Percentiles rank a stretch among this genome's conserved stretches.
phyloP scores from a whole-genome alignment of 2,113 vertebrate species.

The Eurystomus gularis region DNA sequence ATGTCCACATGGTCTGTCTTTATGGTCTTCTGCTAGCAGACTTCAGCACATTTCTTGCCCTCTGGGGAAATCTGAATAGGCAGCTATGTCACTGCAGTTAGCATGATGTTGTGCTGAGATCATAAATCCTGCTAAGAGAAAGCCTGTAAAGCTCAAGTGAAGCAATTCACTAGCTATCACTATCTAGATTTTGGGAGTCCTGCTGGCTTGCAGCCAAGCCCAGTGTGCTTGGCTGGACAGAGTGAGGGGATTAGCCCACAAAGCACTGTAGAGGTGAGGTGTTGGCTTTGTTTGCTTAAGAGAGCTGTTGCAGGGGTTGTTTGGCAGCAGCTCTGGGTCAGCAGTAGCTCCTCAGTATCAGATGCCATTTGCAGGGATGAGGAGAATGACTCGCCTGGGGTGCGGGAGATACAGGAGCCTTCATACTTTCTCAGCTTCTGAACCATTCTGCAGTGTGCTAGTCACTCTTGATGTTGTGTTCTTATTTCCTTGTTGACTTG shows the following conservation, averaged over 20 bases:
- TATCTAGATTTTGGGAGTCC: neutral
- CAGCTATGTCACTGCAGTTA: neutral
- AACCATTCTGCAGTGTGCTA: neutral
- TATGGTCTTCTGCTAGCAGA: neutral
- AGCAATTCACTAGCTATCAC: neutral
- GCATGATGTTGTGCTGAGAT: neutral
- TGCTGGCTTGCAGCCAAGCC: neutral
- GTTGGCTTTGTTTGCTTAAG: neutral
- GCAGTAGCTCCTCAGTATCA: neutral
- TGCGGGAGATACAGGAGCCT: neutral
- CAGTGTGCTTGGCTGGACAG: neutral
- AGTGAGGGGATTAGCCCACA: neutral
- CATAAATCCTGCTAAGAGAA: neutral
- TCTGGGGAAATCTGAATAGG: neutral
- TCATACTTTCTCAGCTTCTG: neutral
- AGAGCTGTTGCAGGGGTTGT: neutral
- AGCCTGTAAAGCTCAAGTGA: neutral
- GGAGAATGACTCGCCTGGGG: neutral
- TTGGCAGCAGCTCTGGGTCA: neutral
- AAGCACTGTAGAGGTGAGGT: neutral
- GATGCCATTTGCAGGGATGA: neutral
- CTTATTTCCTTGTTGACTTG: neutral
- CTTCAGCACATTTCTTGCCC: neutral
- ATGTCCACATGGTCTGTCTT: neutral
- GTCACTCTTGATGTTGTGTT: neutral